Conservation (phyloP, 2,113 vertebrate species). For the Pteronura brasiliensis region DNA sequence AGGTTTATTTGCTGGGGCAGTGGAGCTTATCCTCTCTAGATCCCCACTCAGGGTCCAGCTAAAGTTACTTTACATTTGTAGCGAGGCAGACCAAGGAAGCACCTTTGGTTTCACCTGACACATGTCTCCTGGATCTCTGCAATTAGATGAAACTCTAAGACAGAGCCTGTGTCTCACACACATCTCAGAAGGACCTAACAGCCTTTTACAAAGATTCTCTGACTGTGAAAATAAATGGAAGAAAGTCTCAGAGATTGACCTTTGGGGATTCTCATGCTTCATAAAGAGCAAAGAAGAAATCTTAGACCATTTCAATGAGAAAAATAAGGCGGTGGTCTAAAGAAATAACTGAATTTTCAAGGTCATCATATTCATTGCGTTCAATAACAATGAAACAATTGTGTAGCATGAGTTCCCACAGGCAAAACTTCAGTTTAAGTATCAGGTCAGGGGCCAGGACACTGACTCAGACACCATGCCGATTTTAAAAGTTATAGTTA, state of each 20-base stretch:
- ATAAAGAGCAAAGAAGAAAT: conserved; percentile 19
- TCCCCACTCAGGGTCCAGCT: neutral
- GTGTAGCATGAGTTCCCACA: conserved; percentile 45
- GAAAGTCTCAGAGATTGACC: neutral
- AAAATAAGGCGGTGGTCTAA: conserved; percentile 2
- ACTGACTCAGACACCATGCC: neutral
- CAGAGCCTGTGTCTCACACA: neutral
- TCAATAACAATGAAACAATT: neutral
- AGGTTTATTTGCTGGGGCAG: neutral
- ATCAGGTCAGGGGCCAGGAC: conserved; percentile 25
- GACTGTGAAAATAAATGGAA: neutral
- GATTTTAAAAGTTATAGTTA: conserved; percentile 28
- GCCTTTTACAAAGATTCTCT: neutral
- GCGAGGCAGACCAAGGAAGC: neutral
- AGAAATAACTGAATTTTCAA: neutral
- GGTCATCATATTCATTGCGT: neutral
- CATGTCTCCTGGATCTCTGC: neutral
- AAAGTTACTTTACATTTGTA: neutral
- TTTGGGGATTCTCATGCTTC: conserved; percentile 19
- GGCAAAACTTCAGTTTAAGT: neutral
- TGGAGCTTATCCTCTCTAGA: neutral
- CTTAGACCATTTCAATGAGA: neutral
- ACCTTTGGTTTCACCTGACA: neutral
- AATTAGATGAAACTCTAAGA: neutral
- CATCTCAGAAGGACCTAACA: neutral